Conservation (phyloP, 2,888 invertebrate species). For the Parnassius orleans region DNA sequence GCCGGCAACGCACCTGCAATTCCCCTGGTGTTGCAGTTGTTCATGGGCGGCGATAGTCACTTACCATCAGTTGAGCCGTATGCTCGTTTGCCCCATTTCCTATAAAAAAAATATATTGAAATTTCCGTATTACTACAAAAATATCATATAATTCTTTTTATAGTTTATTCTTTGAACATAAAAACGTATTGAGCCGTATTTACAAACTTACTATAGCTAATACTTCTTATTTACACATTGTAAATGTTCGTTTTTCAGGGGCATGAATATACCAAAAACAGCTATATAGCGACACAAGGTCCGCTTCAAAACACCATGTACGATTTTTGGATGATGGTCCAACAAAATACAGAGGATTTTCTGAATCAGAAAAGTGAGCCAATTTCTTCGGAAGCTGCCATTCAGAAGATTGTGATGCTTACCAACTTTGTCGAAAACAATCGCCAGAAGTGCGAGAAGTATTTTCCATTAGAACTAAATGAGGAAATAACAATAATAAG, state of each 20-base stretch:
- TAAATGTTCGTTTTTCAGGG: constrained; percentile 82
- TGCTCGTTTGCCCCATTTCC: too few relatives aligned
- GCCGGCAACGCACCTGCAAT: too few relatives aligned
- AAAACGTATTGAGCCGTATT: too few relatives aligned
- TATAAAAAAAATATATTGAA: too few relatives aligned
- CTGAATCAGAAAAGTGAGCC: constrained; percentile 31
- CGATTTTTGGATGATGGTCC: constrained; percentile 95
- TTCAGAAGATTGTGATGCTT: constrained; percentile 91
- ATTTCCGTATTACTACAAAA: too few relatives aligned
- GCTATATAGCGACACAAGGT: constrained; percentile 96
- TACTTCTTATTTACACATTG: neutral
- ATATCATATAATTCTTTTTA: too few relatives aligned
- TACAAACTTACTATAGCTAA: too few relatives aligned
- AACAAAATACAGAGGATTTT: constrained; percentile 73
- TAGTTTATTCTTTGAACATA: too few relatives aligned
- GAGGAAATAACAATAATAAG: constrained; percentile 59
- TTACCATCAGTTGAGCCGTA: too few relatives aligned
- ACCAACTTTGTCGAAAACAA: constrained; percentile 93
- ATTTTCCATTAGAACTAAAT: constrained; percentile 85
- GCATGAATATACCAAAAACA: constrained; percentile 91
- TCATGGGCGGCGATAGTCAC: too few relatives aligned
- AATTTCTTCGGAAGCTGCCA: constrained; percentile 29
- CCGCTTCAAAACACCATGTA: constrained; percentile 93
- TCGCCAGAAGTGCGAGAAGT: constrained; percentile 93
- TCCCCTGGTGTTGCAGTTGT: too few relatives aligned